These are phyloP conservation scores for Nasua narica DNA, from an alignment of 2,797 vertebrate species.

Conservation along the genomic window DNA sequence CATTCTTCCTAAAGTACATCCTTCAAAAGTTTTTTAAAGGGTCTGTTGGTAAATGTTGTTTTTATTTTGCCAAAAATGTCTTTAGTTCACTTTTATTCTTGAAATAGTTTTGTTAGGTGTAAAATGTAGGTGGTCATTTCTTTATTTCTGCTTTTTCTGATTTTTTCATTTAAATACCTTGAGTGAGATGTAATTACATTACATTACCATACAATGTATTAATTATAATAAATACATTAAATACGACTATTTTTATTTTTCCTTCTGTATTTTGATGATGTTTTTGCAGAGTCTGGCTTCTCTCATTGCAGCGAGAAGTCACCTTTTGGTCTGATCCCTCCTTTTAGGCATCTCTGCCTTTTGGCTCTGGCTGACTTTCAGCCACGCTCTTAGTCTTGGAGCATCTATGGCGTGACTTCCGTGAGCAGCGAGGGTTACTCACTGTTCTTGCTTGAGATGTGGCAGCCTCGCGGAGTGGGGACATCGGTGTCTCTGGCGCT, in stretches of 20 bases:
- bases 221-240: accelerated
- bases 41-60: background rate
- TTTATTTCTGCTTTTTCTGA: background rate
- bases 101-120: background rate
- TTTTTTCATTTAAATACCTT: background rate
- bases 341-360: background rate
- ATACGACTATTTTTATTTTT: background rate
- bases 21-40: background rate
- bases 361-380: background rate
- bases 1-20: background rate
- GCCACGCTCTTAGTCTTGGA: background rate
- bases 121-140: background rate
- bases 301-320: background rate
- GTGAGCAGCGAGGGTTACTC: background rate
- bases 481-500: background rate
- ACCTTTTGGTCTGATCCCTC: background rate
- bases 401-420: too few relatives aligned
- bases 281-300: background rate
- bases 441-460: accelerated
- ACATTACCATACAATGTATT: too few relatives aligned
- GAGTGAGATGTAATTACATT: background rate
- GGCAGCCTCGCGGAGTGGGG: accelerated
- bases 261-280: background rate
- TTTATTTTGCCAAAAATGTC: background rate
- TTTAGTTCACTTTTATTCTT: background rate